Conservation (phyloP, 2,797 vertebrate genomes). For the Ctenopoma kingsleyae region DNA sequence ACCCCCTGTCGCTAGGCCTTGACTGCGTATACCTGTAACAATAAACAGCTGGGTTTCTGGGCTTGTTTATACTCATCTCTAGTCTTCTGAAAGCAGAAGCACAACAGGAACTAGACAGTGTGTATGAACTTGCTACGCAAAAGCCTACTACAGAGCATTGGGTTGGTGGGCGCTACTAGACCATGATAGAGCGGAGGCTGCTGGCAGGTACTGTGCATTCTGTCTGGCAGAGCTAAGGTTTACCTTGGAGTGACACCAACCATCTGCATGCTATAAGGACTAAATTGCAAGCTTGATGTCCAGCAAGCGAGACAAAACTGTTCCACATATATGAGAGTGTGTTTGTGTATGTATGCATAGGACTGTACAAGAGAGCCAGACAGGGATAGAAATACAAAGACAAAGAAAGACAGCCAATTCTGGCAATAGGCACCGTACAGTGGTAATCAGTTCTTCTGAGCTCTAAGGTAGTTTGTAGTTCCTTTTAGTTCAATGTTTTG, state of each 20-base stretch:
- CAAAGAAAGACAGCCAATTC: constrained; percentile 2
- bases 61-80: constrained; percentile 81
- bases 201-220: constrained; percentile 68
- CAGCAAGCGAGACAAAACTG: constrained; percentile 71
- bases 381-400: constrained; percentile 49
- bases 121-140: constrained; percentile 65
- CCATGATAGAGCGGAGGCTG: constrained; percentile 76
- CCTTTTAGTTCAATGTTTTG: constrained; percentile 5
- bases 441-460: background rate
- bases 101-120: constrained; percentile 80
- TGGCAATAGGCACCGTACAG: background rate
- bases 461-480: background rate
- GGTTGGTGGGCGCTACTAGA: constrained; percentile 76
- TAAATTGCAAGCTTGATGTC: constrained; percentile 74
- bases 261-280: constrained; percentile 78
- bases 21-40: constrained; percentile 77
- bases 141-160: constrained; percentile 60
- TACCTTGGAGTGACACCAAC: constrained; percentile 81
- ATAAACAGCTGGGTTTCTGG: constrained; percentile 74
- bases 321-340: constrained; percentile 59
- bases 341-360: constrained; percentile 47
- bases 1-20: constrained; percentile 61
- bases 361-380: constrained; percentile 50
- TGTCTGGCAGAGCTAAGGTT: constrained; percentile 69
- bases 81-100: constrained; percentile 68